These are phyloP conservation scores for Xestia xanthographa DNA, from an alignment of 2,888 invertebrate species.

Conservation along the genomic window DNA sequence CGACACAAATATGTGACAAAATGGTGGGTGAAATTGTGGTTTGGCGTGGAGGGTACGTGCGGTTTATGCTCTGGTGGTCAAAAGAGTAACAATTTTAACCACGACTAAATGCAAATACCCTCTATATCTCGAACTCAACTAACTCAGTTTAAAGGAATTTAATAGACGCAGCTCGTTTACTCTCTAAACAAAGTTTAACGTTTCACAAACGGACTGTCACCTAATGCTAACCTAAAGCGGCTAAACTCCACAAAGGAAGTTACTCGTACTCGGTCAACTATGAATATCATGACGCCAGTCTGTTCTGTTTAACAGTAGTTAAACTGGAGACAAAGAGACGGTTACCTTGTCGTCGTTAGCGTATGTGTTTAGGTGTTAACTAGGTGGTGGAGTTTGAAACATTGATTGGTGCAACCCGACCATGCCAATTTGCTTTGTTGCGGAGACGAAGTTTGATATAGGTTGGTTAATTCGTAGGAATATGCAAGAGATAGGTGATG, in stretches of 20 bases:
- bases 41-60: too few species aligned
- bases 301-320: constrained; percentile 52
- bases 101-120: background rate
- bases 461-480: background rate
- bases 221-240: constrained; percentile 49
- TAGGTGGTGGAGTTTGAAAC: constrained; percentile 28
- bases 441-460: constrained; percentile 7
- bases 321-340: constrained; percentile 48
- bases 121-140: background rate
- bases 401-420: constrained; percentile 52
- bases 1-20: too few species aligned
- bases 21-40: too few species aligned
- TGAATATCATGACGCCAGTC: constrained; percentile 51
- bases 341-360: constrained; percentile 41
- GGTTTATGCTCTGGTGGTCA: too few species aligned
- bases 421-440: constrained; percentile 11
- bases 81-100: background rate
- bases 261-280: constrained; percentile 58
- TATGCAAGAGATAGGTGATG: background rate
- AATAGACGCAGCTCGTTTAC: constrained; percentile 14
- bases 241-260: constrained; percentile 66
- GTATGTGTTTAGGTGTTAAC: constrained; percentile 51
- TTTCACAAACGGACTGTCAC: constrained; percentile 37
- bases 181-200: constrained; percentile 35
- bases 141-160: constrained; percentile 10